Base-by-base conservation (phyloP, 2,113 vertebrate genomes). In the Catagonus wagneri region DNA sequence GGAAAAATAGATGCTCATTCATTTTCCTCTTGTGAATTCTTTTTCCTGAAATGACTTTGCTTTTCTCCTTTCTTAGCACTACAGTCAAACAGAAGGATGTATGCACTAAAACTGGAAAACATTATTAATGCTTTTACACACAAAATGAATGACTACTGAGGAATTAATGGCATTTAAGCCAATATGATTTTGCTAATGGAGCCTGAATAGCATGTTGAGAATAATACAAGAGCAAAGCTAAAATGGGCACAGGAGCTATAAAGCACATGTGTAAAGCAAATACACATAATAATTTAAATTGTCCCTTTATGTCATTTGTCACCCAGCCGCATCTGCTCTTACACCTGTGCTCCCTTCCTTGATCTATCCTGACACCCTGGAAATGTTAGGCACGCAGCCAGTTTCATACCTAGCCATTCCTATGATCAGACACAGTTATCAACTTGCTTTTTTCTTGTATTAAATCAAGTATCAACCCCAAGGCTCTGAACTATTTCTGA, bases 341-440 rank as follows among this genome's bases (percentile, higher is more conserved):
- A 97, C 96, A 98, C 95, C 97, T 98, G 98, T 94, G 96, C 61
- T 96, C 95, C 65, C 76, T 72, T 94, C 90, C 94, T 84, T 94
- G 96, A 84, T 97, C 96, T 75, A 1, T 80, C 96, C 93, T 92
- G 95, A 97, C 94, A 91, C 58, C 76, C 92, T 56, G 90, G 93
- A 97, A 98, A 89, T 69, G 94, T 81, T 15, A 97, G 97, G 96
- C 88, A 1, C 25, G 9, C 16, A 93, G 96, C 97, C 97, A 98
- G 8, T 58, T 93, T 80, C 1, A 0, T 20, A 39, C 39, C 75
- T 63, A 94, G 66, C 34, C 74, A 88, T 91, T 85, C 89, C 79
- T 74, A 27, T 0, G 39, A 95, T 56, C 81, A 97, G 95, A 84
- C 54, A 54, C 52, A 95, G 79, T 85, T 89, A 92, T 78, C 69